Percentiles rank a stretch among this genome's conserved stretches.
These are phyloP conservation scores for Dasypus novemcinctus DNA, from an alignment of 2,113 vertebrate species.

Conservation along the genomic window DNA sequence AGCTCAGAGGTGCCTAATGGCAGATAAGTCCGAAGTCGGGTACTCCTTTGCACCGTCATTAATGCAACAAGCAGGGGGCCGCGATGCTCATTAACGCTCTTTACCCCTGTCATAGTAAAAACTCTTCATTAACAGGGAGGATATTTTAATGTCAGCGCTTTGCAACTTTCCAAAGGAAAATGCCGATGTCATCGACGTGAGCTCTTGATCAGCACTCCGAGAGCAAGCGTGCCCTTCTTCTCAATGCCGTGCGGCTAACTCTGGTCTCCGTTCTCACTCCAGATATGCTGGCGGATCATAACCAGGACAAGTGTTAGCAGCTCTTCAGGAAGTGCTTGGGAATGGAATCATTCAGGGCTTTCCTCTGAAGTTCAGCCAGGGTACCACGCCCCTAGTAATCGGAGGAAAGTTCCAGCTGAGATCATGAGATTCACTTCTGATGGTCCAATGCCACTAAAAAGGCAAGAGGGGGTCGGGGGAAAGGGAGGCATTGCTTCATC, in stretches of 20 bases:
- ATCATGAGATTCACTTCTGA: background rate
- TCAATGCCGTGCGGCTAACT: background rate
- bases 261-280: background rate
- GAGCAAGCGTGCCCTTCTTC: background rate
- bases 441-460: background rate
- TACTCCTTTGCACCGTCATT: slow-evolving; percentile 49
- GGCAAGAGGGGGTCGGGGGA: background rate
- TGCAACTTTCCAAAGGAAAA: slow-evolving; percentile 68
- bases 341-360: background rate
- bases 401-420: background rate
- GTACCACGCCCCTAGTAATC: background rate
- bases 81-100: slow-evolving; percentile 55
- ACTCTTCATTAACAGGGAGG: slow-evolving; percentile 67
- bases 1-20: slow-evolving; percentile 60
- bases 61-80: slow-evolving; percentile 60
- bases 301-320: background rate
- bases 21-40: slow-evolving; percentile 32
- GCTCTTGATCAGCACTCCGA: slow-evolving; percentile 51
- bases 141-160: slow-evolving; percentile 70
- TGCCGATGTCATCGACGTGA: slow-evolving; percentile 68
- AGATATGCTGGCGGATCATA: background rate
- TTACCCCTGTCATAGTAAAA: slow-evolving; percentile 53
- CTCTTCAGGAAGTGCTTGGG: background rate
- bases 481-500: background rate
- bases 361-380: background rate